Evolutionary conservation across 2,797 vertebrate species (phyloP).

Genomic region (Chelidonichthys spinosus): DNA sequence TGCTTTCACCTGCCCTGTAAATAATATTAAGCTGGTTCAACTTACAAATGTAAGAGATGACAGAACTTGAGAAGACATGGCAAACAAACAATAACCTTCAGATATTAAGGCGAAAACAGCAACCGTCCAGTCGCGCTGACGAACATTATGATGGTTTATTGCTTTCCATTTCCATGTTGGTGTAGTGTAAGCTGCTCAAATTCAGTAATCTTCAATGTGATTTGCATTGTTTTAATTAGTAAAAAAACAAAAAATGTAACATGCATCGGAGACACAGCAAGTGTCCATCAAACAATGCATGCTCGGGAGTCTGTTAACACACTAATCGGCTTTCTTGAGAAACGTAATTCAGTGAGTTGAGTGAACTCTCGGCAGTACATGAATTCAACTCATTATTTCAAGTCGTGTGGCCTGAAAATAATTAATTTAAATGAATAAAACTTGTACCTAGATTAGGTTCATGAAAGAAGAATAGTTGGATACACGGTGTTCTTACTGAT

Average conservation of each 20-base stretch:
- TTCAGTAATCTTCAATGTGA: background rate
- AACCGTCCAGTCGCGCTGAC: background rate
- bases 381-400: background rate
- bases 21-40: background rate
- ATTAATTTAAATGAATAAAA: background rate
- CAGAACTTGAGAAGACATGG: background rate
- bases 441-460: background rate
- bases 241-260: background rate
- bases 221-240: background rate
- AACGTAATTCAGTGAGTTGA: background rate
- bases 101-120: background rate
- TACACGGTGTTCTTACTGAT: background rate
- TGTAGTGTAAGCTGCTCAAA: background rate
- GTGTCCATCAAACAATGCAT: background rate
- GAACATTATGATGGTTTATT: background rate
- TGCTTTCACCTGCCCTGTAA: conserved; percentile 18
- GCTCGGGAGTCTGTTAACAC: background rate
- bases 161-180: conserved; percentile 2
- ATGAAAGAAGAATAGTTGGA: background rate
- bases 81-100: background rate
- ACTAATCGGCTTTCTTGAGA: background rate
- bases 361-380: background rate
- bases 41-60: background rate
- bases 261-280: background rate
- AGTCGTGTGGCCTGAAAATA: background rate